Percentiles rank a stretch among this genome's conserved stretches.
phyloP scores from a whole-genome alignment of 37 sponge, comb jelly and placozoan species.

The Petrosia ficiformis region DNA sequence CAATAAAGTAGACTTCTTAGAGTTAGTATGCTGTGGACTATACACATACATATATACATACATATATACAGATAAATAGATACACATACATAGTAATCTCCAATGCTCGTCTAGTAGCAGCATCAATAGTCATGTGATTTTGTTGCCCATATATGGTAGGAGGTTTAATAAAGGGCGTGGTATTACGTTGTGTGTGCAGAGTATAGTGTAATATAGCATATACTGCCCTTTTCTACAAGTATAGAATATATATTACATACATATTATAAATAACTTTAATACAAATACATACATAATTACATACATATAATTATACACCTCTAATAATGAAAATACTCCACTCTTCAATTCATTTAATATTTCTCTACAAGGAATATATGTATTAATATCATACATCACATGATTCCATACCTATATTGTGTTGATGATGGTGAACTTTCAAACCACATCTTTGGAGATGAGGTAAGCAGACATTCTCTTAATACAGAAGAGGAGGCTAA shows the following conservation, averaged over 20 bases:
- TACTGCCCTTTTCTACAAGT: conserved; percentile 40
- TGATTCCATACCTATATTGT: not conserved
- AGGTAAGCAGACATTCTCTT: conserved; percentile 61
- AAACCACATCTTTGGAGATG: conserved; percentile 47
- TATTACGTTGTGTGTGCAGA: conserved; percentile 51
- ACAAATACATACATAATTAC: too few species aligned
- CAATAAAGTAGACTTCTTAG: conserved; percentile 63
- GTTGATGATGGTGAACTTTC: not conserved
- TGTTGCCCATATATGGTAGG: conserved; percentile 38
- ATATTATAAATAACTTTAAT: too few species aligned
- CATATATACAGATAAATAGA: not conserved
- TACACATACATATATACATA: not conserved
- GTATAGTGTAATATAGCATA: conserved; percentile 48
- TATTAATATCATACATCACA: too few species aligned
- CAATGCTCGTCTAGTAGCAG: conserved; percentile 71
- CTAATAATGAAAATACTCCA: conserved; percentile 17
- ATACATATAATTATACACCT: conserved; percentile 43
- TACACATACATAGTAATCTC: conserved; percentile 61
- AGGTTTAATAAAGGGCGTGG: conserved; percentile 29
- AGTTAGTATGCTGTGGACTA: conserved; percentile 57
- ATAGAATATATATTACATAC: not conserved
- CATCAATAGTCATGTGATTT: conserved; percentile 78
- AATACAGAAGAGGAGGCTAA: conserved; percentile 32
- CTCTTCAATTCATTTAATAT: not conserved
- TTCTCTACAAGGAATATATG: conserved; percentile 8